Evolutionary conservation across 2,113 vertebrate genomes (phyloP).

Genomic region (Microcebus murinus): DNA sequence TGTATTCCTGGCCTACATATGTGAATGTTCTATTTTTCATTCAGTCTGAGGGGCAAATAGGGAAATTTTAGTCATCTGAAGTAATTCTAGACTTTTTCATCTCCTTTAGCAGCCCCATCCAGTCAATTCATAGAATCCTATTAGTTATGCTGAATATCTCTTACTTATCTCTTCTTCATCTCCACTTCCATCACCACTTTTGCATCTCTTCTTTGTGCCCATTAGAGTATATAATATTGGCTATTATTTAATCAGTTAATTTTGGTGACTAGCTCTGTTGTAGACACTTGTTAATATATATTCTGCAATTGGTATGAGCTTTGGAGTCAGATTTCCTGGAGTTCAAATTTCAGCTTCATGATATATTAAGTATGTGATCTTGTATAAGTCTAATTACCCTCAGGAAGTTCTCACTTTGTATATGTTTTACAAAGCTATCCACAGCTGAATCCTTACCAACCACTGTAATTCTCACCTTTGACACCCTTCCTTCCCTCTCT

Average conservation of each 20-base stretch:
- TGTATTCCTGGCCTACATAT: not conserved
- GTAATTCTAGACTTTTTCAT: conserved; percentile 7
- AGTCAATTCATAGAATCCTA: not conserved
- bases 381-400: too few relatives aligned
- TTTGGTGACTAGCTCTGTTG: not conserved
- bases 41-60: not conserved
- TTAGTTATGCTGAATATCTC: not conserved
- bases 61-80: conserved; percentile 31
- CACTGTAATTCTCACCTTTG: too few relatives aligned
- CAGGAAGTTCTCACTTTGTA: too few relatives aligned
- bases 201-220: not conserved
- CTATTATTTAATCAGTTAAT: not conserved
- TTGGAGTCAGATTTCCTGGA: too few relatives aligned
- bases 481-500: too few relatives aligned
- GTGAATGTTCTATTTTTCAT: conserved; percentile 38
- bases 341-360: too few relatives aligned
- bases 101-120: not conserved
- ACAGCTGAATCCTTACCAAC: too few relatives aligned
- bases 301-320: too few relatives aligned
- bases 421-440: too few relatives aligned
- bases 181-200: not conserved
- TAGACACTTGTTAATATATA: too few relatives aligned
- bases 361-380: too few relatives aligned
- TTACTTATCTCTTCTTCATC: not conserved
- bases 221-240: not conserved